Evolutionary conservation across 2,113 vertebrate genomes (phyloP).

Genomic region (Pterocles gutturalis): DNA sequence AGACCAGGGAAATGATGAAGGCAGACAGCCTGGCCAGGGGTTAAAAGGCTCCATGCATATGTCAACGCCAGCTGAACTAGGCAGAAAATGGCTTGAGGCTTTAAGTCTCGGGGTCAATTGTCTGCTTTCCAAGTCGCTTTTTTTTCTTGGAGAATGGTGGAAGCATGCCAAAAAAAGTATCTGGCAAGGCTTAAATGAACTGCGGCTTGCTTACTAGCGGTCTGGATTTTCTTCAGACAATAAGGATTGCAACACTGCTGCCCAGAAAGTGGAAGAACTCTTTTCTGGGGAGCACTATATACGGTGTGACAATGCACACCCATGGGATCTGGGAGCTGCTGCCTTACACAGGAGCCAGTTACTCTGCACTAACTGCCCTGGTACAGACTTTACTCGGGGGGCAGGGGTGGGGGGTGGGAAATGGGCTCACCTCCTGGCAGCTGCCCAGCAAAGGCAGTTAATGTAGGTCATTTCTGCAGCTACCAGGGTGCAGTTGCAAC

Average conservation of each 20-base stretch:
- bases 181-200: conserved; percentile 71
- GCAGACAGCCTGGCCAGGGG: not conserved
- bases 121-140: conserved; percentile 40
- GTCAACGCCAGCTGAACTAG: conserved; percentile 38
- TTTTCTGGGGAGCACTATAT: not conserved
- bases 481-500: not conserved
- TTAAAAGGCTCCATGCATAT: not conserved
- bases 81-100: conserved; percentile 45
- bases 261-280: not conserved
- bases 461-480: not conserved
- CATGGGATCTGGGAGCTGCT: not conserved
- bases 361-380: not conserved
- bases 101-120: conserved; percentile 45
- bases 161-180: conserved; percentile 36
- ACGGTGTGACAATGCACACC: fast-evolving
- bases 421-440: not conserved
- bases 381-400: fast-evolving
- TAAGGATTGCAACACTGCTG: not conserved
- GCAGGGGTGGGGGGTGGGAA: too few relatives aligned
- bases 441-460: not conserved
- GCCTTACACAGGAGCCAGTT: not conserved
- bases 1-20: not conserved
- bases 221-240: conserved; percentile 5
- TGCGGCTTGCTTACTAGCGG: not conserved
- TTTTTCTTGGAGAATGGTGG: conserved; percentile 41